Conservation (phyloP, 2,113 vertebrate species). For the Raja brachyura region DNA sequence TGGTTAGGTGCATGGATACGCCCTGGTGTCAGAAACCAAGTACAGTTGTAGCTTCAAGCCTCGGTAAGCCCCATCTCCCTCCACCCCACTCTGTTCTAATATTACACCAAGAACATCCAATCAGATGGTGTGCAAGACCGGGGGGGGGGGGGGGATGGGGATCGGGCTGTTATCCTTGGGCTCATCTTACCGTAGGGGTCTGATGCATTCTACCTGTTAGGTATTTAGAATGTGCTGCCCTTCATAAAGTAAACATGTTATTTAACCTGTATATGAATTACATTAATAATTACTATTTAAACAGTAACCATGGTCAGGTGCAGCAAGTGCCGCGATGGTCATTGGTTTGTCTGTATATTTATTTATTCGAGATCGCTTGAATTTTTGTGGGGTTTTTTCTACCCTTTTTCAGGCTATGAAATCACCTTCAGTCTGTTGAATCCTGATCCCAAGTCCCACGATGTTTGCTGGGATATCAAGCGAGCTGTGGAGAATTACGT, state of each 20-base stretch:
- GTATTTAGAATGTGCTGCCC: not conserved
- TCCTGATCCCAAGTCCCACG: constrained; percentile 83
- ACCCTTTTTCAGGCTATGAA: constrained; percentile 71
- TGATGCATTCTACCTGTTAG: not conserved
- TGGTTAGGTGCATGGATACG: not conserved
- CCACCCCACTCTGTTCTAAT: not conserved
- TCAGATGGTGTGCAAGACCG: not conserved
- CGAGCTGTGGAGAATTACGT: constrained; percentile 69
- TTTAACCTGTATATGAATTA: not conserved
- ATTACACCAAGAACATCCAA: not conserved
- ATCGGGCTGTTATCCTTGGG: not conserved
- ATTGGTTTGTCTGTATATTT: not conserved
- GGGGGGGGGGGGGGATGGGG: not conserved
- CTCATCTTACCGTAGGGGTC: not conserved
- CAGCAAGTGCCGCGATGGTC: not conserved
- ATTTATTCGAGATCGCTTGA: not conserved
- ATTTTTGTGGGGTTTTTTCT: not conserved
- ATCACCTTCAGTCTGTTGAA: constrained; percentile 93
- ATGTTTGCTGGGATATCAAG: constrained; percentile 81
- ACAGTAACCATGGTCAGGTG: not conserved
- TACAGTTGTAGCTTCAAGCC: not conserved
- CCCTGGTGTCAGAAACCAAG: not conserved
- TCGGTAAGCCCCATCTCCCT: not conserved
- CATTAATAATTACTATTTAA: not conserved
- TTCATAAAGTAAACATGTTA: not conserved